These are phyloP conservation scores for Pilophorus perplexus DNA, from an alignment of 2,888 invertebrate genomes.

Conservation along the genomic window DNA sequence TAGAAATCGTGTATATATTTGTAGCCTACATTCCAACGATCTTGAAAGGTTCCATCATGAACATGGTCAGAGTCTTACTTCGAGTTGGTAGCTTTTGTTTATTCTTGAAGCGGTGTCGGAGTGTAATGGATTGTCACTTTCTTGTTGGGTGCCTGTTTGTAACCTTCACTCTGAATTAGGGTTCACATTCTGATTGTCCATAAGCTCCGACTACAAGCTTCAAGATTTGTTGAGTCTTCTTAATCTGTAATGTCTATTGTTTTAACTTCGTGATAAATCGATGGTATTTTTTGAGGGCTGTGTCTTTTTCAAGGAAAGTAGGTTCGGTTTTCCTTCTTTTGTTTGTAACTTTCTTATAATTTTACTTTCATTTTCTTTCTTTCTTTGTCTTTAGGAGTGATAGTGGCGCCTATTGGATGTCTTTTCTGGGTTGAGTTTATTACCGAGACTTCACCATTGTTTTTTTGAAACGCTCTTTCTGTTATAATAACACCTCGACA, in stretches of 20 bases:
- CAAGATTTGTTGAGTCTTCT: too few relatives aligned
- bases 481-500: neutral
- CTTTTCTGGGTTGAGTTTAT: slow-evolving; percentile 19
- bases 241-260: too few relatives aligned
- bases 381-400: slow-evolving; percentile 12
- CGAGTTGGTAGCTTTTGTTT: too few relatives aligned
- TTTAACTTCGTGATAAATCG: neutral
- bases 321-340: neutral
- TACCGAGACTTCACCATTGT: slow-evolving; percentile 5
- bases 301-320: neutral
- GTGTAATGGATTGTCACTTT: too few relatives aligned
- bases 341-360: too few relatives aligned
- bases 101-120: too few relatives aligned
- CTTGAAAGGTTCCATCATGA: too few relatives aligned
- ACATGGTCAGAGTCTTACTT: neutral
- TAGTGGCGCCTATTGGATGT: slow-evolving; percentile 16
- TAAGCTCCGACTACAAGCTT: too few relatives aligned
- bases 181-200: too few relatives aligned
- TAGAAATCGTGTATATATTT: neutral
- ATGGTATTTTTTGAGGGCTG: slow-evolving; percentile 27
- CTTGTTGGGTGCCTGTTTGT: neutral
- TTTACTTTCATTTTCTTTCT: neutral
- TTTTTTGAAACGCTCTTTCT: neutral
- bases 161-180: too few relatives aligned
- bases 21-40: slow-evolving; percentile 2